phyloP scores from a whole-genome alignment of 2,888 invertebrate species.

The Cephus pygmeus region DNA sequence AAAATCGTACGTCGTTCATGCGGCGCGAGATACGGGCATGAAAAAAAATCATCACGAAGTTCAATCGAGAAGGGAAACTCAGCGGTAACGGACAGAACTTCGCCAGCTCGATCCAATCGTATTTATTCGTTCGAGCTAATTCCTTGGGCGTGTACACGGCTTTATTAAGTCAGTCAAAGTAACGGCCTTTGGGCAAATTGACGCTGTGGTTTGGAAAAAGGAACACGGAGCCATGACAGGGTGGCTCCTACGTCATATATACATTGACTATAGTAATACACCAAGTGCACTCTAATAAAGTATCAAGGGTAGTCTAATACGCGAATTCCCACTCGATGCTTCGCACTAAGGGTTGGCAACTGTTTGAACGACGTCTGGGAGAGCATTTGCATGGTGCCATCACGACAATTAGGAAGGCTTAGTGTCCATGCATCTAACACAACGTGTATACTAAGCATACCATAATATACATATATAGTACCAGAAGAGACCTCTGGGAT shows the following conservation, averaged over 20 bases:
- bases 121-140: slow-evolving; percentile 52
- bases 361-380: neutral
- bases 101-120: slow-evolving; percentile 14
- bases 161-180: slow-evolving; percentile 42
- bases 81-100: neutral
- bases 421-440: neutral
- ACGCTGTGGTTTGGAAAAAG: slow-evolving; percentile 52
- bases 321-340: neutral
- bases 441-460: neutral
- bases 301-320: neutral
- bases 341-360: neutral
- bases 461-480: neutral
- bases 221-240: neutral
- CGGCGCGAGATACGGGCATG: neutral
- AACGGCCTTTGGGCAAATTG: slow-evolving; percentile 53
- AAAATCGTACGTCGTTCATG: neutral
- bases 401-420: neutral
- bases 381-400: neutral
- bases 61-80: neutral
- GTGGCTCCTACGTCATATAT: neutral
- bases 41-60: neutral
- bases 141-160: slow-evolving; percentile 43
- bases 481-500: slow-evolving; percentile 12
- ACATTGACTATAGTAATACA: neutral
- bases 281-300: neutral